Percentiles rank a stretch among this genome's conserved stretches.
phyloP scores from a whole-genome alignment of 1,140 invertebrate genomes.

The Drosophila miranda region DNA sequence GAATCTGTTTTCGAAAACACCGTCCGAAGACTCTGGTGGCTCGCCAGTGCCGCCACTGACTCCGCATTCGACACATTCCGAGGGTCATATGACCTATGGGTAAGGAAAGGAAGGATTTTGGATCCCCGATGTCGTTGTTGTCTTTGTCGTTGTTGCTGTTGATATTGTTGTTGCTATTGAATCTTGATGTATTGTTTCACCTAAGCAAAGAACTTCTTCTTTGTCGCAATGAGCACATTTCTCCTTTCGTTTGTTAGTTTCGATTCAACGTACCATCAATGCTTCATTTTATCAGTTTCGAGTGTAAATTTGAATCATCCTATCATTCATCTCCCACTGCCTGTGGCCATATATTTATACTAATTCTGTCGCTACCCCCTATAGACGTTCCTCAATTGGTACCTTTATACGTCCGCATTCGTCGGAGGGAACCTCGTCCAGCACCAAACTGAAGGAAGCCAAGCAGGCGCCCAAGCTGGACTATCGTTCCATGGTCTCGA shows the following conservation, averaged over 20 bases:
- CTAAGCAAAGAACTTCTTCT: slow-evolving; percentile 12
- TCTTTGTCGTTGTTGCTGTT: slow-evolving; percentile 39
- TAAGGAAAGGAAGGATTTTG: slow-evolving; percentile 76
- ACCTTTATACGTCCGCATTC: slow-evolving; percentile 84
- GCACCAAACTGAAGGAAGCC: slow-evolving; percentile 83
- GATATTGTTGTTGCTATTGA: slow-evolving; percentile 41
- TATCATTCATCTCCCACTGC: not conserved
- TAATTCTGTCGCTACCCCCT: slow-evolving; percentile 9
- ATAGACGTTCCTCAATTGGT: slow-evolving; percentile 82
- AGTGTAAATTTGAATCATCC: slow-evolving; percentile 42
- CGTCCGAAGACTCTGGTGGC: slow-evolving; percentile 90
- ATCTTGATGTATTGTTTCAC: slow-evolving; percentile 33
- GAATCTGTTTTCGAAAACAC: slow-evolving; percentile 93
- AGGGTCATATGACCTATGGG: slow-evolving; percentile 82
- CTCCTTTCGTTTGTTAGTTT: slow-evolving; percentile 5
- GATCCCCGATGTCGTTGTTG: slow-evolving; percentile 25
- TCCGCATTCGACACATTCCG: slow-evolving; percentile 82
- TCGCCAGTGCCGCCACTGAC: slow-evolving; percentile 83
- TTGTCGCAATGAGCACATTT: slow-evolving; percentile 23
- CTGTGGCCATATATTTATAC: not conserved
- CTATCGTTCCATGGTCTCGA: slow-evolving; percentile 95
- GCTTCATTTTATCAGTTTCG: slow-evolving; percentile 19
- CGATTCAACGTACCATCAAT: not conserved
- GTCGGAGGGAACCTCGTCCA: slow-evolving; percentile 89
- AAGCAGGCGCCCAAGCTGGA: slow-evolving; percentile 88